These are phyloP conservation scores for Salminus brasiliensis DNA, from an alignment of 2,113 vertebrate species.

Conservation along the genomic window DNA sequence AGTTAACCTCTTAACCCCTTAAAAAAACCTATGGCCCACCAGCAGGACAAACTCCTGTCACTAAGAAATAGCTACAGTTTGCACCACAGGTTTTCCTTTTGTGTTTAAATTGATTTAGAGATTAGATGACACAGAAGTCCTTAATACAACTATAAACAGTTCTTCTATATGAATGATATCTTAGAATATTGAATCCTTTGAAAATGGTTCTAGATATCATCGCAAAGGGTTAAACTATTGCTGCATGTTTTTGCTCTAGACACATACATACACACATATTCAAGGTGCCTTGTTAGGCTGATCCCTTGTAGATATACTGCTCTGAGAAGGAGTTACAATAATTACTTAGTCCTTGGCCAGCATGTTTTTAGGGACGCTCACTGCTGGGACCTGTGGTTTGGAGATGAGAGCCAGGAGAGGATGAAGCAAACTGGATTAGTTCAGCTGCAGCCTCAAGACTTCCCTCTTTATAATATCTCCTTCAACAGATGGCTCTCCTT, in stretches of 20 bases:
- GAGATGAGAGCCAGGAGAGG: slow-evolving; percentile 21
- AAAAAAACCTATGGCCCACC: no score
- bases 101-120: no score
- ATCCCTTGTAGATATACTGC: not conserved
- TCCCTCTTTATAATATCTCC: slow-evolving; percentile 60
- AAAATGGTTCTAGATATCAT: no score
- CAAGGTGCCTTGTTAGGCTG: not conserved
- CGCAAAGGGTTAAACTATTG: not conserved
- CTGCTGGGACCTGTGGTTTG: not conserved
- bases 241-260: not conserved
- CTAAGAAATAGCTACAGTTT: no score
- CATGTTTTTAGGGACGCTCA: not conserved
- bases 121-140: no score
- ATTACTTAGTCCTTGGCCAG: not conserved
- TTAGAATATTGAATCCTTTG: no score
- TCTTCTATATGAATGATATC: no score
- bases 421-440: slow-evolving; percentile 64
- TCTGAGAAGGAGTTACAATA: slow-evolving; percentile 7
- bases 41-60: no score
- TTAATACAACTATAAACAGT: no score
- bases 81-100: no score
- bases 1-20: no score
- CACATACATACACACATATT: not conserved
- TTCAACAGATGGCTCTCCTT: slow-evolving; percentile 52
- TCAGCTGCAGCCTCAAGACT: slow-evolving; percentile 61